Percentiles rank a stretch among this genome's conserved stretches.
Conservation (phyloP, 2,888 invertebrate genomes). For the Eugnorisma glareosa region DNA sequence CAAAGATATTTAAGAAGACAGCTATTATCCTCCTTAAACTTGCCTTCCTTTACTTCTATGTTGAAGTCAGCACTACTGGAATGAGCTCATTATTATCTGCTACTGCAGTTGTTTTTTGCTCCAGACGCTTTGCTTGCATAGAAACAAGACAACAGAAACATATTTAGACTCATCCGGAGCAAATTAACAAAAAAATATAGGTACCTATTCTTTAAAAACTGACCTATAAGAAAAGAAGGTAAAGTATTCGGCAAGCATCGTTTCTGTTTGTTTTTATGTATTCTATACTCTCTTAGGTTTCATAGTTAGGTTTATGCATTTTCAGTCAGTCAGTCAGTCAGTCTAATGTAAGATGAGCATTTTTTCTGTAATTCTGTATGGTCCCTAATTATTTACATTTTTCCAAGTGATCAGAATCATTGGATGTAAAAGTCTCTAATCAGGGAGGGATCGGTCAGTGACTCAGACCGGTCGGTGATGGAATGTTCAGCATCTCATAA, state of each 20-base stretch:
- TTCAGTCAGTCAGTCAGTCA: not conserved
- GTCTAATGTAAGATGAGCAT: not conserved
- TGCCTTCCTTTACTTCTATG: not conserved
- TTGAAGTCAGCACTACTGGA: not conserved
- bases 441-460: conserved; percentile 51
- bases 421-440: conserved; percentile 18
- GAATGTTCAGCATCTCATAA: conserved; percentile 50
- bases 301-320: not conserved
- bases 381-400: not conserved
- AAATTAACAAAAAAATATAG: not conserved
- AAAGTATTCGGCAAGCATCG: too few species aligned
- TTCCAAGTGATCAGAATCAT: not conserved
- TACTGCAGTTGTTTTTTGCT: not conserved
- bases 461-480: conserved; percentile 58
- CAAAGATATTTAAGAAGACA: not conserved
- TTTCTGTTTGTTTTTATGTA: too few species aligned
- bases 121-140: too few species aligned
- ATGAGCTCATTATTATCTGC: not conserved
- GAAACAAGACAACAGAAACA: not conserved
- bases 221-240: not conserved
- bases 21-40: not conserved
- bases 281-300: not conserved
- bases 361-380: not conserved
- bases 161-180: not conserved
- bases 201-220: not conserved